Base-by-base conservation (phyloP, 2,113 vertebrate species). In the Brachionichthys hirsutus region DNA sequence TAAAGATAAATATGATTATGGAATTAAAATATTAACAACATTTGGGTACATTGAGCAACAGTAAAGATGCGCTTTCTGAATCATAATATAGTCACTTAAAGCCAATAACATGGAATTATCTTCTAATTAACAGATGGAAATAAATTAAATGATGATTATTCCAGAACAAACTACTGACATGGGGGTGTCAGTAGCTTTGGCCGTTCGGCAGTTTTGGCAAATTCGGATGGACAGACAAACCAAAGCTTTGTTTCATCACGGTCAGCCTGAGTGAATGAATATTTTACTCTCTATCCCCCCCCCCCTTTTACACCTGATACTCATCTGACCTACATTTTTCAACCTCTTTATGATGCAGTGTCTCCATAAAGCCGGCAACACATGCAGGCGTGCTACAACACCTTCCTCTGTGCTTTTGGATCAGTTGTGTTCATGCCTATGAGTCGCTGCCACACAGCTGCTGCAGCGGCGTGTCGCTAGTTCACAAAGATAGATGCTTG, bases 231-330 rank as follows among this genome's bases (percentile, higher is more conserved):
- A 30, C 13, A 15, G n/a, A 30, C 13, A 15, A 42, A 59, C 47
- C 14, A 18, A 49, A 54, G 4, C 3, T 6, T 15, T 10, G 36
- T 45, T 40, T 44, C 12, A 10, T 38, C 17, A 16, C 30, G 4
- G 8, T 22, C 11, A 50, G 14, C 12, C 19, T 34, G 14, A 34
- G 54, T 36, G 36, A 50, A 14, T 24, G 5, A 41, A 42, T 6
- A 35, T 8, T 38, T 12, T 10, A 19, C 56, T 47, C 10, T 30
- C 57, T 67, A 22, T 50, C 36, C 16, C 53, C n/a, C 47, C 20
- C 30, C 61, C 12, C 22, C 50, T 24, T 65, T 66, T 41, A 49
- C 50, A 73, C 59, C 56, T 49, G 63, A 73, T 70, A 54, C 45
- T 60, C 45, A 50, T 70, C 53, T 62, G 63, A 56, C 17, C 45